Conservation (phyloP, 2,888 invertebrate species). For the Tupiocoris notatus region DNA sequence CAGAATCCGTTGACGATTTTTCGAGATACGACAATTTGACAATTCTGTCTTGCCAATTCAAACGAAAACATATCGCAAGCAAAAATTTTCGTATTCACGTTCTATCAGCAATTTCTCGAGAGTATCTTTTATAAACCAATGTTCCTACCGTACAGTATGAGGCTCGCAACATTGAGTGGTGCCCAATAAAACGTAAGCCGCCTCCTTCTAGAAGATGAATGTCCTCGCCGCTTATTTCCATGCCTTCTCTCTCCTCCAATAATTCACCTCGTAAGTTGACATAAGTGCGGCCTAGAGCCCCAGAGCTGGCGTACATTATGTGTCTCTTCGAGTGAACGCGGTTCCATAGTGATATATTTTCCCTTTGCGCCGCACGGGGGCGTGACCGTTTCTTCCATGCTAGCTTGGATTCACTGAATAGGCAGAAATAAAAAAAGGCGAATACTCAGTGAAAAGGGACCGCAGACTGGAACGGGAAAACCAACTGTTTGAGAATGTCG, state of each 20-base stretch:
- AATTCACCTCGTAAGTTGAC: slow-evolving; percentile 24
- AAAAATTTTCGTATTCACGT: too few relatives aligned
- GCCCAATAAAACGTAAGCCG: not conserved
- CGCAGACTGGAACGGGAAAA: too few relatives aligned
- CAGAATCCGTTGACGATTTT: too few relatives aligned
- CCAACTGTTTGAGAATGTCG: too few relatives aligned
- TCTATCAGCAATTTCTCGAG: too few relatives aligned
- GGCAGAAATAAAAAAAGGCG: not conserved
- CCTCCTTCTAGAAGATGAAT: not conserved
- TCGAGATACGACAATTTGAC: too few relatives aligned
- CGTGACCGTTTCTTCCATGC: not conserved
- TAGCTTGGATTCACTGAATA: not conserved
- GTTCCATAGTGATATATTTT: not conserved
- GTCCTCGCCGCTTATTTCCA: slow-evolving; percentile 7
- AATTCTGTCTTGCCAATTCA: too few relatives aligned
- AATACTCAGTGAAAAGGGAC: too few relatives aligned
- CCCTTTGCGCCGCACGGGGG: not conserved
- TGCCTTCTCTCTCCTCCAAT: not conserved
- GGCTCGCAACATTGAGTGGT: not conserved
- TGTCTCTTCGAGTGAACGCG: not conserved
- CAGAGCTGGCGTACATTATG: not conserved
- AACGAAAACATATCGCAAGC: too few relatives aligned
- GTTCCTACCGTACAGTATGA: not conserved
- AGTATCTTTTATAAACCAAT: too few relatives aligned
- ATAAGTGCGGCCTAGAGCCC: slow-evolving; percentile 11